Conservation (phyloP, 2,113 vertebrate genomes). For the Plectropomus leopardus region DNA sequence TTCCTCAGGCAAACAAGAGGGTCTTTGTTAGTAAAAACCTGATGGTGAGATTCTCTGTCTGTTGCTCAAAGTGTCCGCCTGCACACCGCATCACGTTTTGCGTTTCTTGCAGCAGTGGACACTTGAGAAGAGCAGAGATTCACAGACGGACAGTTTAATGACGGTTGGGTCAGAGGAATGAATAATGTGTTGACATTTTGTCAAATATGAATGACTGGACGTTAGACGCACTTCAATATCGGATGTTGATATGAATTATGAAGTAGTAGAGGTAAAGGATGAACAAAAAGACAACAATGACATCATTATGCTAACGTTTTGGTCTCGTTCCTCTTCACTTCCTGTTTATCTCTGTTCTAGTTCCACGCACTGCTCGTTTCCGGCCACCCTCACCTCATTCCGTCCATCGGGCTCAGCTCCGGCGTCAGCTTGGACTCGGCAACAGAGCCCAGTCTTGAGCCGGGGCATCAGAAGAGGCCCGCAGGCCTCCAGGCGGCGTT, state of each 20-base stretch:
- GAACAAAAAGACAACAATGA: slow-evolving; percentile 36
- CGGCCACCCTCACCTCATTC: slow-evolving; percentile 85
- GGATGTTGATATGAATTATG: background rate
- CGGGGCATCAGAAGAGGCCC: slow-evolving; percentile 90
- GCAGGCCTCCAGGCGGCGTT: slow-evolving; percentile 89
- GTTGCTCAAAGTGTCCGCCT: slow-evolving; percentile 7
- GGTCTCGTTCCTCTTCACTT: slow-evolving; percentile 45
- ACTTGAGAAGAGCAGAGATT: slow-evolving; percentile 1
- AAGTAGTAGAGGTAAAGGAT: slow-evolving; percentile 14
- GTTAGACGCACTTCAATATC: background rate
- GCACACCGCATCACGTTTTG: slow-evolving; percentile 12
- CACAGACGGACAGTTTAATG: background rate
- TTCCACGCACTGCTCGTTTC: slow-evolving; percentile 89
- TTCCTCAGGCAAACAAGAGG: slow-evolving; percentile 32
- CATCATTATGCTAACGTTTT: slow-evolving; percentile 65
- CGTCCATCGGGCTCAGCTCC: slow-evolving; percentile 67
- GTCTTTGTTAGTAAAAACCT: slow-evolving; percentile 41
- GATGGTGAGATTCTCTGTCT: background rate
- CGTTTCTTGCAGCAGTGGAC: background rate
- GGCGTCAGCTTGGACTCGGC: slow-evolving; percentile 29
- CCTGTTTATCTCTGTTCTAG: slow-evolving; percentile 67
- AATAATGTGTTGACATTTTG: background rate
- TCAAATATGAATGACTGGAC: background rate
- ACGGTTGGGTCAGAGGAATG: background rate
- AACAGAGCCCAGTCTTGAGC: background rate